Evolutionary conservation across 2,888 invertebrate genomes (phyloP).

Genomic region (Acronicta aceris): DNA sequence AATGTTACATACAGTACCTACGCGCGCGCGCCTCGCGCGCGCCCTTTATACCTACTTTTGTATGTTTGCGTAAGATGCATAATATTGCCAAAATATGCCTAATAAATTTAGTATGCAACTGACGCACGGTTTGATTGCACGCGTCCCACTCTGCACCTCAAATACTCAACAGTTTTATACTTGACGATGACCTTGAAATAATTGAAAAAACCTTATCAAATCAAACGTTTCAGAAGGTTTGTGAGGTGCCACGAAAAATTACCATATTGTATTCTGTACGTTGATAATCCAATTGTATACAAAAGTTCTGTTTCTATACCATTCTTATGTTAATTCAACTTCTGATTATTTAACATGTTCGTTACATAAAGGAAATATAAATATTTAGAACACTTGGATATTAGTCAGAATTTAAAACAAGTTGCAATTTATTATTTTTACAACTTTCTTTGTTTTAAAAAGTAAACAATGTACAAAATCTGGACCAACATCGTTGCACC

Average conservation of each 20-base stretch:
- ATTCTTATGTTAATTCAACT: conserved; percentile 21
- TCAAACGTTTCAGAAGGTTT: background rate
- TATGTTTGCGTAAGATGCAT: too few species aligned
- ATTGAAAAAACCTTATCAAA: conserved; percentile 6
- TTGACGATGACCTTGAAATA: too few species aligned
- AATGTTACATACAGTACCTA: too few species aligned
- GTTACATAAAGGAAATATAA: conserved; percentile 7
- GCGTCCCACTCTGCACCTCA: too few species aligned
- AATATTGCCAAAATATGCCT: too few species aligned
- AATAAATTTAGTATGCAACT: too few species aligned
- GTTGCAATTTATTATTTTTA: background rate
- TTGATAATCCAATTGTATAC: background rate
- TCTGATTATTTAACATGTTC: conserved; percentile 13
- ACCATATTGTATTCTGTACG: background rate
- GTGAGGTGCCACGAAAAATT: background rate
- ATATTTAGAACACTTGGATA: conserved; percentile 7
- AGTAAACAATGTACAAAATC: background rate
- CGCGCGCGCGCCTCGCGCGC: too few species aligned
- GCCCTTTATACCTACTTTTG: too few species aligned
- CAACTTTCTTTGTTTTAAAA: conserved; percentile 1
- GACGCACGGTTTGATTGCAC: too few species aligned
- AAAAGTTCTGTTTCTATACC: background rate
- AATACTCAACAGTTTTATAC: too few species aligned
- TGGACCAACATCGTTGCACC: background rate
- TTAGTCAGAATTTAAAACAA: background rate